Conservation (phyloP, 2,888 invertebrate genomes). For the Dioctria linearis region DNA sequence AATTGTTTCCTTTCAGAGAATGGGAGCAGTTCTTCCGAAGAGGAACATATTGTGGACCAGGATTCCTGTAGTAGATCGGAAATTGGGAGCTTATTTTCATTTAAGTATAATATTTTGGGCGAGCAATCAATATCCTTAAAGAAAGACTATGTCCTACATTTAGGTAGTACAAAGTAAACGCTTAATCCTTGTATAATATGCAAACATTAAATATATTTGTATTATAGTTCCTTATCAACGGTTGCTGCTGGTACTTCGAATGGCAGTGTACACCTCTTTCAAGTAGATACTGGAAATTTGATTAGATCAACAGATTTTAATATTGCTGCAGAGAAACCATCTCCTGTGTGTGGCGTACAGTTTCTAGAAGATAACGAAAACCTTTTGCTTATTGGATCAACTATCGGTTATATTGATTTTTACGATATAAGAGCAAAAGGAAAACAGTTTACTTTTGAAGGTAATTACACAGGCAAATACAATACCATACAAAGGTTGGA, state of each 20-base stretch:
- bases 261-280: conserved; percentile 72
- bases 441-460: conserved; percentile 71
- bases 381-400: conserved; percentile 64
- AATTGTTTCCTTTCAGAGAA: neutral
- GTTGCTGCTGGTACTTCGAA: conserved; percentile 73
- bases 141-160: conserved; percentile 76
- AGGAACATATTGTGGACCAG: conserved; percentile 64
- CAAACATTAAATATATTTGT: neutral
- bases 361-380: conserved; percentile 65
- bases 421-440: conserved; percentile 71
- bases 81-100: conserved; percentile 63
- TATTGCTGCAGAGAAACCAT: neutral
- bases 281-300: conserved; percentile 67
- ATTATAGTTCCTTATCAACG: neutral
- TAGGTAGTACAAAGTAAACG: conserved; percentile 74
- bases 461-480: conserved; percentile 61
- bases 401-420: conserved; percentile 64
- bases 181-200: conserved; percentile 7
- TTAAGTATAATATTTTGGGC: conserved; percentile 64
- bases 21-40: conserved; percentile 60
- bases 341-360: conserved; percentile 64
- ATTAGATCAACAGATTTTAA: conserved; percentile 40
- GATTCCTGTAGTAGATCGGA: conserved; percentile 65
- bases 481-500: no score
- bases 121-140: conserved; percentile 74